Evolutionary conservation across 2,797 vertebrate genomes (phyloP), one percentile per base, ranked within the genome.

Genomic region (Brachymystax lenok): DNA sequence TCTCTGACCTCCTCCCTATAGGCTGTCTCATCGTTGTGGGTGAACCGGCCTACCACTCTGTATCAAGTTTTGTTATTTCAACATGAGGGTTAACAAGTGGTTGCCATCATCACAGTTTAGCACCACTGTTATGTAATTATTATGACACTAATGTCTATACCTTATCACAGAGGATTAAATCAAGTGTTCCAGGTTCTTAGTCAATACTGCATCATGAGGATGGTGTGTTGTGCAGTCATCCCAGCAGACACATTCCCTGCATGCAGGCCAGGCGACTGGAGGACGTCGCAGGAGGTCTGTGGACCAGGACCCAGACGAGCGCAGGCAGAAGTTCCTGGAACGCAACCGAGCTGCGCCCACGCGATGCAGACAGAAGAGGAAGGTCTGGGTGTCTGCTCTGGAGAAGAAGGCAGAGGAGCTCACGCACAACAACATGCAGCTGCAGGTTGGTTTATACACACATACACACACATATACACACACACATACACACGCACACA

Each of bases 391-490:
- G 95, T 95, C 95, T 82, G 98, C 98, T 76, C 93, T 99, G 95
- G 98, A 99, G 95, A 99, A 98, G 95, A 99, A 99, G 93, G 98
- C 98, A 46, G 98, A 99, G 91, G 98, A 99, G 93, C 94, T 99
- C 89, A 99, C 97, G 79, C 97, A 99, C 93, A 99, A 96, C 84
- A 99, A 99, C 94, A 96, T 99, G 94, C 97, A 99, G 89, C 96
- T 95, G 78, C 94, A 95, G 94, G 94, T 95, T 83, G 27, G 85
- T 63, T 24, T 24, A 56, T 33, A 16, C 16, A 28, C 21, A n/a
- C 17, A 71, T 10, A 50, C 10, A 33, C 7, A 33, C 52, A 64
- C 35, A 63, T 16, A 61, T 17, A 61, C 52, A 73, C 33, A 63
- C 27, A 61, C n/a, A 50, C 2, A 52, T 3, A 52, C 4, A 52